Evolutionary conservation across 2,113 vertebrate species (phyloP).

Genomic region (Anser cygnoides): DNA sequence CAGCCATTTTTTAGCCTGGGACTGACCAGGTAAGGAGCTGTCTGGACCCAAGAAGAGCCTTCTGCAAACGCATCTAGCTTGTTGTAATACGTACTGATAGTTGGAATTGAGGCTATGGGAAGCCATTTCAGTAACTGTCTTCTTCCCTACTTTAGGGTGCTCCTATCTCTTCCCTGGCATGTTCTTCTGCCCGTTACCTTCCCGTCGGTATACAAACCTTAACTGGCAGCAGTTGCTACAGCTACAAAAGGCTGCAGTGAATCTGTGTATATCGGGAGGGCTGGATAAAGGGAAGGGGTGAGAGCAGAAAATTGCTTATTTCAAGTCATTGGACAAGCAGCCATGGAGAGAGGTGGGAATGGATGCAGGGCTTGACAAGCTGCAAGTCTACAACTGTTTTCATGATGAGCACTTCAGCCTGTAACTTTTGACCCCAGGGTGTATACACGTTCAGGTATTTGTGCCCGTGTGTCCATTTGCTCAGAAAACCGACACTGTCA

Average conservation of each 20-base stretch:
- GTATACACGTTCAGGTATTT: not conserved
- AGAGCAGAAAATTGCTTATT: slow-evolving; percentile 56
- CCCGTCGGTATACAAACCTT: not conserved
- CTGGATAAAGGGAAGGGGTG: not conserved
- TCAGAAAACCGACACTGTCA: not conserved
- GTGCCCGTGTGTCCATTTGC: not conserved
- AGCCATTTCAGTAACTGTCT: not conserved
- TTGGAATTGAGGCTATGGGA: not conserved
- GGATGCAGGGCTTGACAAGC: not conserved
- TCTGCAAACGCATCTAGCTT: not conserved
- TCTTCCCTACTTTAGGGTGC: not conserved
- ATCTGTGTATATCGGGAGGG: not conserved
- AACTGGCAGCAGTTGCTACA: slow-evolving; percentile 55
- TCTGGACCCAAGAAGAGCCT: not conserved
- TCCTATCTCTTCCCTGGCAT: not conserved
- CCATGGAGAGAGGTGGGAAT: not conserved
- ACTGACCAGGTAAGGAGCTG: not conserved
- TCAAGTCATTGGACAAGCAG: not conserved
- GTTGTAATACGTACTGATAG: not conserved
- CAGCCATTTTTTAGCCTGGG: not conserved
- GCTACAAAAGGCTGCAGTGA: slow-evolving; percentile 50
- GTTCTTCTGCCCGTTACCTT: not conserved
- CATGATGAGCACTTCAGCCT: not conserved
- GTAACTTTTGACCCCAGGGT: not conserved
- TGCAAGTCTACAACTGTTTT: not conserved